Base-by-base conservation (phyloP, 2,113 vertebrate genomes). In the Catharus fuscescens region DNA sequence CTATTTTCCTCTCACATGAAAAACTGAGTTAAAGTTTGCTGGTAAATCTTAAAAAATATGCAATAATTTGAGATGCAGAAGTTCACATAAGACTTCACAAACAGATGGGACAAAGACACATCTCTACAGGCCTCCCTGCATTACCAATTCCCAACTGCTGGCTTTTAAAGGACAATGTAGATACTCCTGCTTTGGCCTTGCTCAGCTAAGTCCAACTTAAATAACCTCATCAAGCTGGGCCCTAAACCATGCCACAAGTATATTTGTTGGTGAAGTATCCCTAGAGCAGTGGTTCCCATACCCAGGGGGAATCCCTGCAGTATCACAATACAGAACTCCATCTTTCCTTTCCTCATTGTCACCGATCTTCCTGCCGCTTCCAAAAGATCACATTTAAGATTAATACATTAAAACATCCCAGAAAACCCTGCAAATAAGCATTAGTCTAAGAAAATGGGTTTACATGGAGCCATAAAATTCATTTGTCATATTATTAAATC, bases 31-130 rank as follows among this genome's bases (percentile, higher is more conserved):
- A 71, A 19, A 54, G 1, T 52, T 72, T 60, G 10, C 9, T 52
- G 28, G 23, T 48, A 6, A 18, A 38, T 45, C 53, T 61, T 53
- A 0, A 54, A 60, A 85, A 85, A 32, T 1, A 77, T 6, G 20
- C 36, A 82, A 26, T 48, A 57, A 66, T 48, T 59, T 34, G 25
- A 88, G 25, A 69, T 16, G 42, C 1, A 65, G 14, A 80, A 86
- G 12, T 12, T 50, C 50, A 72, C 2, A 2, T 6, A 74, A 88
- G 17, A 31, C 36, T 48, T 79, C 1, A 6, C 31, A 80, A 77
- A 77, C 0, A 0, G 21, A 65, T 28, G 62, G 57, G 47, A 29
- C 73, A 60, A 60, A 31, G 45, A 28, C 54, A 48, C 0, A 0
- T 18, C 59, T 53, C 36, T 17, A n/a, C 29, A 71, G 18, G 47